Base-by-base conservation (phyloP, 2,113 vertebrate genomes). In the Ophiodon elongatus region DNA sequence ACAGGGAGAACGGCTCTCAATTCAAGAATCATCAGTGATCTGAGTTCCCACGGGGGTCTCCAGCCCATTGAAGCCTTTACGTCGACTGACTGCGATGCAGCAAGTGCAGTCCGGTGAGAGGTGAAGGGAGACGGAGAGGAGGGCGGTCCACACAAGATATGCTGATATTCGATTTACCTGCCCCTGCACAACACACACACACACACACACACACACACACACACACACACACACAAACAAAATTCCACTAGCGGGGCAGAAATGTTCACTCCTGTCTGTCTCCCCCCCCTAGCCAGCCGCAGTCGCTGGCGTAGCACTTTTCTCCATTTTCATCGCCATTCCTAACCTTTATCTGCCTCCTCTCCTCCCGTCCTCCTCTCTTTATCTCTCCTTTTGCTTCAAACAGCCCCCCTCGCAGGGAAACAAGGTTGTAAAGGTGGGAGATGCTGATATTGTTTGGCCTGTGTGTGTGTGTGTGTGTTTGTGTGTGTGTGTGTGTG, bases 271-370 rank as follows among this genome's bases (percentile, higher is more conserved):
- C 73, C 76, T 78, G 85, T 89, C 89, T 23, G 41, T 79, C 83
- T 77, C 59, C n/a, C 0, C 21, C 21, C 19, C 50, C 19, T 17
- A 4, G 4, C 45, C 45, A 10, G 77, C 29, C 33, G 43, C 52
- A 93, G 67, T 33, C 78, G 83, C 75, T 85, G 81, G 84, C 87
- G 41, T 70, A 54, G 85, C 88, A 91, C 78, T 93, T 93, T 91
- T 78, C 82, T 79, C 80, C 57, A 67, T 84, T 90, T 90, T 88
- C 79, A 85, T 87, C 43, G 25, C 74, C 57, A 73, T 88, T 87
- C 74, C 65, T 88, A 73, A 87, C 87, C 86, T 91, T 91, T 89
- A 91, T 83, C 80, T 85, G 68, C 0, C 68, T 75, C 66, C 79
- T 80, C 78, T 82, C 79, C 54, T 71, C 81, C 69, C 60, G 77